Evolutionary conservation across 2,888 invertebrate genomes (phyloP).

Genomic region (Tetranychus truncatus): DNA sequence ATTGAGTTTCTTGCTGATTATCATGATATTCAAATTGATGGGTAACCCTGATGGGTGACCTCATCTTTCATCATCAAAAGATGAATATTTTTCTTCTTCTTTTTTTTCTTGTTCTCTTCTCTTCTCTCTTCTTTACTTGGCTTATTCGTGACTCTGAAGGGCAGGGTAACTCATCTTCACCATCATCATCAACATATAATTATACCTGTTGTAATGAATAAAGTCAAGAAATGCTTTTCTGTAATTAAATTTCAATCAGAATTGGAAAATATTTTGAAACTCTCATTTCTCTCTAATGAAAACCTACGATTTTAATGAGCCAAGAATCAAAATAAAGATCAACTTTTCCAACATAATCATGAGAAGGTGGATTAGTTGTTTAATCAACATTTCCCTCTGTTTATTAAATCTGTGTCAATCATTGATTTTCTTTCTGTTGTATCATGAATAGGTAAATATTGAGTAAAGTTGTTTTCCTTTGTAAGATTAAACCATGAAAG

Average conservation of each 20-base stretch:
- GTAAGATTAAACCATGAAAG: too few relatives aligned
- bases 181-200: neutral
- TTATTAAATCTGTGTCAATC: neutral
- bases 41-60: neutral
- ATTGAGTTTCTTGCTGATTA: neutral
- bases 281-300: neutral
- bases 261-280: neutral
- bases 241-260: slow-evolving; percentile 1
- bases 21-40: neutral
- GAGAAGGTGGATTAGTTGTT: too few relatives aligned
- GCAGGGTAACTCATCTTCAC: neutral
- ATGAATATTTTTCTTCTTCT: neutral
- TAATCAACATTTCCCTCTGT: neutral
- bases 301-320: too few relatives aligned
- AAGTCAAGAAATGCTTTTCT: neutral
- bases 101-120: too few relatives aligned
- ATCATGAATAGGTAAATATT: neutral
- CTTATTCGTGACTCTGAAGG: neutral
- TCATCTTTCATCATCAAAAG: neutral
- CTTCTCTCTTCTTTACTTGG: neutral
- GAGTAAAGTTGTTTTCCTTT: neutral
- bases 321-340: too few relatives aligned
- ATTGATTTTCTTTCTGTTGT: neutral
- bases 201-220: neutral
- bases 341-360: too few relatives aligned